Conservation (phyloP, 2,888 invertebrate species). For the Coleophora deauratella region DNA sequence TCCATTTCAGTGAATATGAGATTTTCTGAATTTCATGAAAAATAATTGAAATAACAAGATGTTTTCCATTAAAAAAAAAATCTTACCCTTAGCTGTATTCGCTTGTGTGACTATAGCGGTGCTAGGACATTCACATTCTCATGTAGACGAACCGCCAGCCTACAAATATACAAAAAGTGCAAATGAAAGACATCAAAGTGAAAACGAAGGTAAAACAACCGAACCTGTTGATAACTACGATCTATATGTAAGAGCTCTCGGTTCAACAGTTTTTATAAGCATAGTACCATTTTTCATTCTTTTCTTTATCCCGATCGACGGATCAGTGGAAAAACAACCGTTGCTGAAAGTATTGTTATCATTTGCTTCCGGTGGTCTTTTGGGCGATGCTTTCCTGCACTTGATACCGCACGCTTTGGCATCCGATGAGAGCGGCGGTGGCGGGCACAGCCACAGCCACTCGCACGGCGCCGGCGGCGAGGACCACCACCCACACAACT, state of each 20-base stretch:
- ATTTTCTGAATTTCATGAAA: too few relatives aligned
- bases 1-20: too few relatives aligned
- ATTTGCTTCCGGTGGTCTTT: conserved; percentile 95
- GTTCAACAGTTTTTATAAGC: conserved; percentile 94
- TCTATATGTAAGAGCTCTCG: conserved; percentile 87
- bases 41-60: conserved; percentile 12
- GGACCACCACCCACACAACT: conserved; percentile 78
- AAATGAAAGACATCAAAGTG: conserved; percentile 40
- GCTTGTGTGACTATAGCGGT: conserved; percentile 25
- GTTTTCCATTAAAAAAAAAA: conserved; percentile 25
- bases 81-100: conserved; percentile 26
- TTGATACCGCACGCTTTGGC: conserved; percentile 95
- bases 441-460: conserved; percentile 71
- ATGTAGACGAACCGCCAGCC: conserved; percentile 77
- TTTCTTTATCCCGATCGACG: conserved; percentile 94
- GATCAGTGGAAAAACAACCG: conserved; percentile 86
- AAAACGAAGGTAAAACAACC: conserved; percentile 57
- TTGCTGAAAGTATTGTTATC: conserved; percentile 91
- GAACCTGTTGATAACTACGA: conserved; percentile 43
- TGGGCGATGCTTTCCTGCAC: conserved; percentile 99
- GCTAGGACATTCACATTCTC: conserved; percentile 66
- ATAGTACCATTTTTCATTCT: conserved; percentile 95
- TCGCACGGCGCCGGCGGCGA: conserved; percentile 49
- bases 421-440: conserved; percentile 44
- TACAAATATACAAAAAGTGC: conserved; percentile 88